Evolutionary conservation across 2,113 vertebrate species (phyloP).

Genomic region (Eclectus roratus): DNA sequence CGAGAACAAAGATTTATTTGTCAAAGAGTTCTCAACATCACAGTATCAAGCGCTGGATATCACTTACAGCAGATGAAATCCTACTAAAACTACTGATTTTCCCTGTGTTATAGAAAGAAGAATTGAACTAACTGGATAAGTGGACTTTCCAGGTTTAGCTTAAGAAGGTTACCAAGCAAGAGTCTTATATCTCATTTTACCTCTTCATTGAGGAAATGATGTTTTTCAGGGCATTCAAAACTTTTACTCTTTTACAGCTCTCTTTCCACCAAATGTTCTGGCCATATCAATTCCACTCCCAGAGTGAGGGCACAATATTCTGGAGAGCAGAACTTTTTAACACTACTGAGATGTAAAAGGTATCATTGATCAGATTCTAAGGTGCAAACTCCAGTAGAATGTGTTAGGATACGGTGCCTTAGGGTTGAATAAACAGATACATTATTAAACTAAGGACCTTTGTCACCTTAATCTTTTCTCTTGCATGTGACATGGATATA

Average conservation of each 20-base stretch:
- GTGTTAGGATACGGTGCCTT: not conserved
- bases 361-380: not conserved
- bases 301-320: not conserved
- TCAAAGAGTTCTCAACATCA: not conserved
- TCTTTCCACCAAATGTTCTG: not conserved
- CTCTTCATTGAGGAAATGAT: not conserved
- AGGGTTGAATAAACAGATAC: not conserved
- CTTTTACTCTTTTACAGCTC: not conserved
- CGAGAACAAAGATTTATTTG: not conserved
- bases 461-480: not conserved
- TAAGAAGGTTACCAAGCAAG: not conserved
- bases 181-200: not conserved
- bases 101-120: not conserved
- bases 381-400: not conserved
- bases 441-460: not conserved
- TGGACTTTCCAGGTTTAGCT: not conserved
- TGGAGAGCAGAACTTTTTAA: not conserved
- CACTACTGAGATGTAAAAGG: not conserved
- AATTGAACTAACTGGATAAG: not conserved
- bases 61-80: not conserved
- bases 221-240: not conserved
- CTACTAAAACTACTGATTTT: not conserved
- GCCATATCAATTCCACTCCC: not conserved
- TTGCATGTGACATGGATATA: not conserved
- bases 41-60: not conserved